Percentiles rank a stretch among this genome's conserved stretches.
phyloP scores from a whole-genome alignment of 1,140 invertebrate species.

The Theocolax elegans region DNA sequence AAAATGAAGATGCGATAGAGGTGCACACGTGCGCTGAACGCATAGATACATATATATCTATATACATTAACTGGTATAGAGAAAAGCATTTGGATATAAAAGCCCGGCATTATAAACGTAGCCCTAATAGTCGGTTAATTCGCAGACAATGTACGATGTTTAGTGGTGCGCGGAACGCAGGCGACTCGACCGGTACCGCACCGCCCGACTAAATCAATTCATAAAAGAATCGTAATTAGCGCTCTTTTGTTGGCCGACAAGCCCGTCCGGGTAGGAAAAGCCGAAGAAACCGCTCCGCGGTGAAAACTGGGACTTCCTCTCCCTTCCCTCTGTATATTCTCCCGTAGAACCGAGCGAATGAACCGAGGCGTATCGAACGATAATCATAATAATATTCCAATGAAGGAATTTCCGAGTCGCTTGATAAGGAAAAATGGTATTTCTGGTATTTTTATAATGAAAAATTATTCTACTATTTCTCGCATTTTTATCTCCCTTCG shows the following conservation, averaged over 20 bases:
- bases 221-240: constrained; percentile 65
- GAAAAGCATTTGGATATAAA: too few relatives aligned
- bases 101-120: too few relatives aligned
- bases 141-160: constrained; percentile 60
- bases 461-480: neutral
- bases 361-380: neutral
- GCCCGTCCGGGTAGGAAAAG: constrained; percentile 38
- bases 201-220: constrained; percentile 60
- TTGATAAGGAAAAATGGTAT: neutral
- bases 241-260: constrained; percentile 55
- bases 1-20: too few relatives aligned
- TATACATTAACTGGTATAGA: too few relatives aligned
- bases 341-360: too few relatives aligned
- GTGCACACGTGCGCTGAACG: too few relatives aligned
- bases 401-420: neutral
- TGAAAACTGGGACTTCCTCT: constrained; percentile 53
- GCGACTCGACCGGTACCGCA: constrained; percentile 3
- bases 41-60: too few relatives aligned
- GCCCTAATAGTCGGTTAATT: constrained; percentile 63
- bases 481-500: neutral
- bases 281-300: constrained; percentile 47
- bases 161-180: constrained; percentile 32
- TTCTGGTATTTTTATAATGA: neutral
- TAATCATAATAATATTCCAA: constrained; percentile 22
- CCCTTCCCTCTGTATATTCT: constrained; percentile 36